phyloP scores from a whole-genome alignment of 2,797 vertebrate species.

The Notolabrus celidotus region DNA sequence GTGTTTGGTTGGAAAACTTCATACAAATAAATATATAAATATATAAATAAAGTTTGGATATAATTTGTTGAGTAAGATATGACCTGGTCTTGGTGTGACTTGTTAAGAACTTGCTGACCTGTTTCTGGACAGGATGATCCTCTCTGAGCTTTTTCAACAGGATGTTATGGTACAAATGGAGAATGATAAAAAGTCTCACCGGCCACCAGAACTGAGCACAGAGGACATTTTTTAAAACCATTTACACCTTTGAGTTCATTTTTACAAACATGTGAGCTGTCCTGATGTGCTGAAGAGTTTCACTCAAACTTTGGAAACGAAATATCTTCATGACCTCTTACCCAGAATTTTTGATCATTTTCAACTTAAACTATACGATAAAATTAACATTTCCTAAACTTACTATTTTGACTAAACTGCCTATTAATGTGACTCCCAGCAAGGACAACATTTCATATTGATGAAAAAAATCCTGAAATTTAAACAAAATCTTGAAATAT shows the following conservation, averaged over 20 bases:
- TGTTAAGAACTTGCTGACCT: background rate
- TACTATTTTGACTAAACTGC: no score
- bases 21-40: background rate
- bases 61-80: background rate
- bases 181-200: constrained; percentile 29
- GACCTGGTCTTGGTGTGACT: background rate
- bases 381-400: background rate
- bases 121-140: constrained; percentile 40
- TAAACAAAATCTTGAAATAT: no score
- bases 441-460: no score
- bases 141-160: constrained; percentile 24
- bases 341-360: background rate
- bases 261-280: background rate
- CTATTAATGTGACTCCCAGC: no score
- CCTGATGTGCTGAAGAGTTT: constrained; percentile 17
- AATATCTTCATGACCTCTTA: no score
- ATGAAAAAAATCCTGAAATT: no score
- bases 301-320: background rate
- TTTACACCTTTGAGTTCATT: background rate
- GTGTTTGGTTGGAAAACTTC: background rate
- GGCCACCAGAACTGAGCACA: constrained; percentile 57
- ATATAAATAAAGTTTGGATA: background rate
- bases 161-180: constrained; percentile 69
- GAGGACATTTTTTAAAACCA: background rate
- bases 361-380: background rate